Conservation (phyloP, 2,888 invertebrate genomes). For the Bimastos eiseni region DNA sequence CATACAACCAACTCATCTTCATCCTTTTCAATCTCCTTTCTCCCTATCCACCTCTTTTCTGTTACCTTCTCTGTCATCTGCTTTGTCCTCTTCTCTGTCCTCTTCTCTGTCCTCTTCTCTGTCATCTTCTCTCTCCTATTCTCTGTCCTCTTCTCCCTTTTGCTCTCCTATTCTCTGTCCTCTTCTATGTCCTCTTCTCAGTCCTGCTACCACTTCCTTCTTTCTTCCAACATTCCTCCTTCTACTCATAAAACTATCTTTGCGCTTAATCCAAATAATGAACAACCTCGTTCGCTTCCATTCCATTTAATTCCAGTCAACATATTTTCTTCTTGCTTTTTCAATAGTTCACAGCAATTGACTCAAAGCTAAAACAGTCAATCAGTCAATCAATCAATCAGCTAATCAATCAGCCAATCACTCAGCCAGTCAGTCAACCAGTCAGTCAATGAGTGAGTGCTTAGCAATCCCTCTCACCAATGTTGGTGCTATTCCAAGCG, state of each 20-base stretch:
- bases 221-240: neutral
- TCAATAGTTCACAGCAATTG: neutral
- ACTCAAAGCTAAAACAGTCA: neutral
- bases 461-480: slow-evolving; percentile 53
- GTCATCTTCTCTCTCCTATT: neutral
- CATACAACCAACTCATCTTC: neutral
- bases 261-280: neutral
- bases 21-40: neutral
- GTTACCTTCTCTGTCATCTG: neutral
- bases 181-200: too few species aligned
- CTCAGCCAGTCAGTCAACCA: neutral
- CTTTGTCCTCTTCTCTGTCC: neutral
- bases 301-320: neutral
- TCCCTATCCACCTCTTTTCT: neutral
- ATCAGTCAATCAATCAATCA: neutral
- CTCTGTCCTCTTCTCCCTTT: neutral
- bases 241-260: neutral
- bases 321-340: neutral
- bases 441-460: neutral
- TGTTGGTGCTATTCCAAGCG: slow-evolving; percentile 63
- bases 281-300: neutral
- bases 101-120: neutral
- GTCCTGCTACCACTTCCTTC: too few species aligned
- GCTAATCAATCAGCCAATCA: neutral
- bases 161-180: too few species aligned